These are phyloP conservation scores for Spondyliosoma cantharus DNA, from an alignment of 2,797 vertebrate species.

Conservation along the genomic window DNA sequence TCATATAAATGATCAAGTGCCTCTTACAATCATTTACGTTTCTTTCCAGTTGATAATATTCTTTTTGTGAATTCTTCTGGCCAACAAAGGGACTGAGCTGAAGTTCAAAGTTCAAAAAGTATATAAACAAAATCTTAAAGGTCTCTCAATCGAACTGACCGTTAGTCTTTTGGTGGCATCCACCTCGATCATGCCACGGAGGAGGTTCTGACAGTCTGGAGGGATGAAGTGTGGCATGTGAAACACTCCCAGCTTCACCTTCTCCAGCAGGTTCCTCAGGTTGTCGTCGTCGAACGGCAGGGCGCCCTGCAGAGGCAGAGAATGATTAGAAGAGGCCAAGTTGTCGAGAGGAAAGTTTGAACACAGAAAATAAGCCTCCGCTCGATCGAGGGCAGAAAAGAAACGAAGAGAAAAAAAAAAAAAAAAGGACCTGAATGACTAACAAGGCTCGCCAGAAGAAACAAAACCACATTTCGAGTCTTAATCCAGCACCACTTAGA, in stretches of 20 bases:
- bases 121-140: neutral
- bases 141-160: slow-evolving; percentile 77
- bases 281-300: slow-evolving; percentile 98
- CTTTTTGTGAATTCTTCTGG: too few species aligned
- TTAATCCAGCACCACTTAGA: slow-evolving; percentile 51
- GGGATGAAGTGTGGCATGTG: slow-evolving; percentile 99
- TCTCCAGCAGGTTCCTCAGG: slow-evolving; percentile 96
- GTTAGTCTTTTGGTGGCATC: slow-evolving; percentile 95
- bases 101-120: neutral
- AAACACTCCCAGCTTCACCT: slow-evolving; percentile 98
- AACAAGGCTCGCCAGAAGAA: slow-evolving; percentile 39
- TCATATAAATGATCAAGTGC: too few species aligned
- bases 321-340: slow-evolving; percentile 49
- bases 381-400: slow-evolving; percentile 29
- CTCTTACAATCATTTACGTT: too few species aligned
- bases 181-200: slow-evolving; percentile 99
- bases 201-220: slow-evolving; percentile 97
- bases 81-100: neutral
- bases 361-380: slow-evolving; percentile 37
- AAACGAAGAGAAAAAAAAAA: slow-evolving; percentile 2
- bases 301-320: slow-evolving; percentile 87
- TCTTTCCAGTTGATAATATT: too few species aligned
- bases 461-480: slow-evolving; percentile 49
- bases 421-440: slow-evolving; percentile 23
- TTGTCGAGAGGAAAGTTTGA: slow-evolving; percentile 45